Conservation (phyloP, 2,797 vertebrate species). For the Heteromormyrus szaboi region DNA sequence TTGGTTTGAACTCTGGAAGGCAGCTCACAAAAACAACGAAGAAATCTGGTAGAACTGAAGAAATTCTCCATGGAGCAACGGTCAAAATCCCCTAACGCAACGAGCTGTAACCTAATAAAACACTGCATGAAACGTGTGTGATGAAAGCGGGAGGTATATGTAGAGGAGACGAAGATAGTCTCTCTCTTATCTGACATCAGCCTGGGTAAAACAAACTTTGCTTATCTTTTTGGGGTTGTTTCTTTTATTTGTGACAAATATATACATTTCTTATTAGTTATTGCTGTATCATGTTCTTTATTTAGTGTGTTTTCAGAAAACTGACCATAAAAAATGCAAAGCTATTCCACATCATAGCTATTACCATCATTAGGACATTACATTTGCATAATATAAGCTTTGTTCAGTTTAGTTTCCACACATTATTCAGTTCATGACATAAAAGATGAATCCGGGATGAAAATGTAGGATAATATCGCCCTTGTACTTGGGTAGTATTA, state of each 20-base stretch:
- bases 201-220: background rate
- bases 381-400: background rate
- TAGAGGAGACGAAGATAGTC: background rate
- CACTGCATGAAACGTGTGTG: background rate
- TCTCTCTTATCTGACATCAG: background rate
- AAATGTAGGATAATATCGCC: slow-evolving; percentile 38
- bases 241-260: background rate
- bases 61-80: background rate
- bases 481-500: slow-evolving; percentile 1
- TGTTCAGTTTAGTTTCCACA: background rate
- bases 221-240: background rate
- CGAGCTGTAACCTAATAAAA: background rate
- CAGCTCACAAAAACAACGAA: background rate
- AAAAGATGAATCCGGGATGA: background rate
- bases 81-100: background rate
- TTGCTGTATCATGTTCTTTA: background rate
- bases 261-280: background rate
- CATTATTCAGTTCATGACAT: slow-evolving; percentile 8
- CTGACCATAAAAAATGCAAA: background rate
- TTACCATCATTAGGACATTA: background rate
- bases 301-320: background rate
- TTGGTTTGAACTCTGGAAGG: background rate
- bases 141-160: background rate
- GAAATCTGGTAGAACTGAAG: background rate
- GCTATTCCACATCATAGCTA: background rate